Evolutionary conservation across 2,888 invertebrate species (phyloP).

Genomic region (Eupelmus urozonus): DNA sequence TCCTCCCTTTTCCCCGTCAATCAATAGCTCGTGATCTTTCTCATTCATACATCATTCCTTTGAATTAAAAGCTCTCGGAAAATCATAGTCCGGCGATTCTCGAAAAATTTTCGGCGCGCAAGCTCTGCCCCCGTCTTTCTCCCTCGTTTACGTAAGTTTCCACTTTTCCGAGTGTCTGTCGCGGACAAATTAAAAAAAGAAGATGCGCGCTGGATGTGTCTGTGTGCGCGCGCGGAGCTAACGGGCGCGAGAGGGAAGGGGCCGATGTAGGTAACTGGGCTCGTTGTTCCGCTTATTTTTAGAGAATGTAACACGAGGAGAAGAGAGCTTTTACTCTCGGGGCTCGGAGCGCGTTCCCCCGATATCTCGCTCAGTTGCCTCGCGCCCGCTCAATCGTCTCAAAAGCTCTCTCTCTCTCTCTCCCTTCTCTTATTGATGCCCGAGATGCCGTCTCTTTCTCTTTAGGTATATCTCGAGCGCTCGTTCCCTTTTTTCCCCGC

Average conservation of each 20-base stretch:
- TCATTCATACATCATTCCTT: no score
- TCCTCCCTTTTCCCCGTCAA: no score
- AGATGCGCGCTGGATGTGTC: not conserved
- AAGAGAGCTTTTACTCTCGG: conserved; percentile 48
- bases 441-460: conserved; percentile 20
- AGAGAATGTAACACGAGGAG: conserved; percentile 76
- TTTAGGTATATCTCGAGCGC: conserved; percentile 1
- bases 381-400: not conserved
- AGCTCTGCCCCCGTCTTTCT: not conserved
- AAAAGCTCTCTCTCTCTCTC: not conserved
- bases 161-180: conserved; percentile 15
- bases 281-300: conserved; percentile 76
- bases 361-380: not conserved
- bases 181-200: conserved; percentile 27
- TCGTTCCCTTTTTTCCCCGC: not conserved
- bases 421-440: conserved; percentile 58
- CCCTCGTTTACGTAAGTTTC: conserved; percentile 44
- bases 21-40: no score
- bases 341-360: not conserved
- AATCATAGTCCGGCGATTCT: no score
- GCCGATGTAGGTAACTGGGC: conserved; percentile 77
- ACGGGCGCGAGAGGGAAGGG: conserved; percentile 13
- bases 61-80: no score
- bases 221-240: not conserved
- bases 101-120: no score